A percentile compares a stretch with the other conserved stretches of the same genome.
Evolutionary conservation across 2,888 invertebrate species (phyloP).

Genomic region (Agapostemon virescens): DNA sequence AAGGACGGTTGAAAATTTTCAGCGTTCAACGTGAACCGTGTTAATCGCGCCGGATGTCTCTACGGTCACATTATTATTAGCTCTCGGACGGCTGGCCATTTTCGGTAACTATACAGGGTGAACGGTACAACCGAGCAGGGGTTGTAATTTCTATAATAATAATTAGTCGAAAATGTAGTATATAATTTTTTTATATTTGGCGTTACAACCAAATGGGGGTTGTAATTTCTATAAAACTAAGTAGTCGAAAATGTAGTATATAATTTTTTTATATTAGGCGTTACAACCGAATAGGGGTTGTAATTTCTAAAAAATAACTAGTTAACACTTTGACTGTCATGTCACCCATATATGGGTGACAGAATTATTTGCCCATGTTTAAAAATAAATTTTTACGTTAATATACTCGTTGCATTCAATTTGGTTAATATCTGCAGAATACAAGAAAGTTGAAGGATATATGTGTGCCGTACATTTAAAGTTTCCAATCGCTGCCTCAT

Average conservation of each 20-base stretch:
- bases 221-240: neutral
- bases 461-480: no score
- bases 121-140: neutral
- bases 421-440: no score
- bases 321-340: no score
- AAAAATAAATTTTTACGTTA: no score
- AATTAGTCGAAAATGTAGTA: neutral
- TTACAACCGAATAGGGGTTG: neutral
- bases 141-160: neutral
- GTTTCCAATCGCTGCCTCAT: no score
- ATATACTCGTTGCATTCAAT: no score
- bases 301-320: no score
- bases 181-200: neutral
- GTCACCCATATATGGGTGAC: no score
- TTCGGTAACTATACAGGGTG: neutral
- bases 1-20: constrained; percentile 34
- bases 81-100: neutral
- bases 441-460: no score
- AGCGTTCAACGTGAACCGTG: constrained; percentile 17
- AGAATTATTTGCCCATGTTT: no score
- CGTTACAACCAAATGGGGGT: neutral
- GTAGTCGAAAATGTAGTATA: neutral
- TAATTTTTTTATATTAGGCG: neutral
- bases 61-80: neutral
- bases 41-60: neutral